phyloP scores from a whole-genome alignment of 2,797 vertebrate genomes.

The Pangasius larnaudii region DNA sequence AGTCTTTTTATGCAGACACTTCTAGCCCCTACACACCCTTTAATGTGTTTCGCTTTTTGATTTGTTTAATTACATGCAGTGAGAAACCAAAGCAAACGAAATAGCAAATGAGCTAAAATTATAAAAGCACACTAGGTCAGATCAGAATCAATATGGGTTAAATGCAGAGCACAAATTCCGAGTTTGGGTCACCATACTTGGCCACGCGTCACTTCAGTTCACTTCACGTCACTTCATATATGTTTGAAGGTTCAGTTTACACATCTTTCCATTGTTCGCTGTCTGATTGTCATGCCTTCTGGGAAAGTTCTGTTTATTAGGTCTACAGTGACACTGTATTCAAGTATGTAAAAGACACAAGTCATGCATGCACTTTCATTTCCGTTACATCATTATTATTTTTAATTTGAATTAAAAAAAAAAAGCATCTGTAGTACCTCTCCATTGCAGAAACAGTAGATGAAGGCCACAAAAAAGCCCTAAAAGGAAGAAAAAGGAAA shows the following conservation, averaged over 20 bases:
- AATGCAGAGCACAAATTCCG: no score
- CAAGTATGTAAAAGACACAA: not conserved
- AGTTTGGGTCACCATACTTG: no score
- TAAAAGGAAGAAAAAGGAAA: slow-evolving; percentile 53
- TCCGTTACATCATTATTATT: not conserved
- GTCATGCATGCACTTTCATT: not conserved
- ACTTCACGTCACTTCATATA: no score
- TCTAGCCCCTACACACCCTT: no score
- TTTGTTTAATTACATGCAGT: not conserved
- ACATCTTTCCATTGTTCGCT: not conserved
- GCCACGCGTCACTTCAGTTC: no score
- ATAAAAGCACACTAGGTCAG: not conserved
- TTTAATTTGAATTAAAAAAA: not conserved
- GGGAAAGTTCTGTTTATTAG: not conserved
- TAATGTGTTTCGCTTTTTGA: no score
- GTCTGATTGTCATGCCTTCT: not conserved
- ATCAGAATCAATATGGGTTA: not conserved
- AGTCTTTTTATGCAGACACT: not conserved
- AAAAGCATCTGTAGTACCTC: slow-evolving; percentile 70
- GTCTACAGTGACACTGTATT: not conserved
- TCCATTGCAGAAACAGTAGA: slow-evolving; percentile 88
- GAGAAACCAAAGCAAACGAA: not conserved
- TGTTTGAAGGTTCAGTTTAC: not conserved
- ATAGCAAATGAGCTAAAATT: no score
- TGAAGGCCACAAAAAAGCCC: slow-evolving; percentile 86